Base-by-base conservation (phyloP, 2,797 vertebrate genomes). In the Lutjanus argentimaculatus region DNA sequence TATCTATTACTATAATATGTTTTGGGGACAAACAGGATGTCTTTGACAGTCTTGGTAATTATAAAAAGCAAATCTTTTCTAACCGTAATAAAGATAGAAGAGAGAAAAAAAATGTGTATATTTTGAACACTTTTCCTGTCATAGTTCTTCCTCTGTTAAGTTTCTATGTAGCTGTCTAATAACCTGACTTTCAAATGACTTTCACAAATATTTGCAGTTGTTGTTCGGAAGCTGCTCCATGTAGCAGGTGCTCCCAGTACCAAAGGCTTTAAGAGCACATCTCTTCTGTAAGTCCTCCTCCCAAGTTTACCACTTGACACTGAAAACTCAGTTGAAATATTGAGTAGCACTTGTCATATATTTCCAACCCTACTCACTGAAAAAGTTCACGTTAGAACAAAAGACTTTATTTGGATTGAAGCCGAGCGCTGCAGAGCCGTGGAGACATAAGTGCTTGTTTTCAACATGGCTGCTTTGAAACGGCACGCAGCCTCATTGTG, bases 321-420 rank as follows among this genome's bases (percentile, higher is more conserved):
- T 30, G 58, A 62, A 63, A 72, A 53, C 56, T 63, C 62, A 4
- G 36, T 51, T 77, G 62, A 85, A 90, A 85, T 74, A 82, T 45
- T 36, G 15, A 86, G 21, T 61, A 67, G 80, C 64, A 25, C 61
- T 74, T 79, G 84, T 77, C 55, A 64, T 40, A 52, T 52, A 51
- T 63, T 40, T 56, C 45, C 57, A 71, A 16, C 42, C 8, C 3
- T 7, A 56, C 52, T 56, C 30, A 53, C 43, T 43, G 43, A 77
- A 30, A 77, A 73, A 68, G 56, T 72, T 78, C 1, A 55, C 53
- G 49, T 71, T 58, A 48, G 66, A 93, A 85, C 67, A 87, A 76
- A 91, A 45, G 61, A 81, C 25, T 56, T 8, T 70, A 43, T 76
- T 85, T 46, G 25, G 57, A 75, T 55, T 55, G 66, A 84, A 72